Conservation (phyloP, 2,113 vertebrate genomes). For the Hypanus sabinus region DNA sequence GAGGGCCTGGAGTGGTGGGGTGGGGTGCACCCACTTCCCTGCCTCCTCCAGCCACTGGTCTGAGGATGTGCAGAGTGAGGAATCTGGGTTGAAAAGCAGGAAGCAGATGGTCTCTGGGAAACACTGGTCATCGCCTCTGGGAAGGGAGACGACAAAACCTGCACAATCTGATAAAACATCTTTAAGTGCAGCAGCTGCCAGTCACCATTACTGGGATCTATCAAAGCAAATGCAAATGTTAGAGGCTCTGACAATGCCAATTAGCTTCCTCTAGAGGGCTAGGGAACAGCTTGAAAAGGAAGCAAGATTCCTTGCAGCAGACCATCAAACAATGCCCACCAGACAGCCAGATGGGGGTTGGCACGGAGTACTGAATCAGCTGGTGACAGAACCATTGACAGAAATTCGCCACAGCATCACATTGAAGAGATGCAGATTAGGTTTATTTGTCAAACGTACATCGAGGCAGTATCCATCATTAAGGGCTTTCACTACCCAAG, state of each 20-base stretch:
- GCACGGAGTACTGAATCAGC: neutral
- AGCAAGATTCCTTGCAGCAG: neutral
- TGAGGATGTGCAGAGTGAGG: too few species aligned
- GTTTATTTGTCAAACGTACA: too few species aligned
- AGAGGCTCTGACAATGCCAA: neutral
- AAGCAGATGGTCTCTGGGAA: neutral
- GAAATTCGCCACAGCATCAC: too few species aligned
- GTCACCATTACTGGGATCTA: neutral
- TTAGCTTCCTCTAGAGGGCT: neutral
- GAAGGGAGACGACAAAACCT: neutral
- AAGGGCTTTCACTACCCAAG: too few species aligned
- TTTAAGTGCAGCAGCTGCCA: neutral
- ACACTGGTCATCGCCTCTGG: neutral
- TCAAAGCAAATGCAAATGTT: neutral
- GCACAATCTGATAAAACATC: neutral
- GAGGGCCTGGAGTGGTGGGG: too few species aligned
- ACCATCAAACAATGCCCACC: neutral
- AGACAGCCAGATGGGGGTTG: neutral
- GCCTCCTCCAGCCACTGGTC: too few species aligned
- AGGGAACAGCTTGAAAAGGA: neutral
- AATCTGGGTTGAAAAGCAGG: too few species aligned
- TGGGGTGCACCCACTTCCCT: too few species aligned
- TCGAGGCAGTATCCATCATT: too few species aligned
- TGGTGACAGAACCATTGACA: neutral
- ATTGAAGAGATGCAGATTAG: neutral